phyloP scores from a whole-genome alignment of 2,888 invertebrate genomes.

The Stenichneumon culpator region DNA sequence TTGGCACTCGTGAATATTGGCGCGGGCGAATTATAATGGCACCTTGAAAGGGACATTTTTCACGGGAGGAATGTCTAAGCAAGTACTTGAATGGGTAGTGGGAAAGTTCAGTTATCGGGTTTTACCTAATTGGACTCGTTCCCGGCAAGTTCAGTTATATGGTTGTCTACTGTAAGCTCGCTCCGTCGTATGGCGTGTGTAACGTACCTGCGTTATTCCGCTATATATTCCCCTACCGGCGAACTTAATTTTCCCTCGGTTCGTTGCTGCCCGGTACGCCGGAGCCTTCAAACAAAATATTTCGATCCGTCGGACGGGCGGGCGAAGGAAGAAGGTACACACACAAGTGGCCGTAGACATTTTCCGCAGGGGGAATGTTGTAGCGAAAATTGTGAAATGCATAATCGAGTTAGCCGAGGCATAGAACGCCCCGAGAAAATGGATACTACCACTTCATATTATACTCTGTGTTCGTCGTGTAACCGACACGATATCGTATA shows the following conservation, averaged over 20 bases:
- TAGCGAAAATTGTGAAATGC: constrained; percentile 35
- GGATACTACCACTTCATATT: constrained; percentile 45
- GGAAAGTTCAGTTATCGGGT: too few relatives aligned
- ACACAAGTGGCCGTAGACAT: not conserved
- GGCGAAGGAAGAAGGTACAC: not conserved
- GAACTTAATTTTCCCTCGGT: constrained; percentile 12
- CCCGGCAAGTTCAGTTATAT: too few relatives aligned
- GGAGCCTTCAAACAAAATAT: constrained; percentile 14
- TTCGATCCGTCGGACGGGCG: constrained; percentile 5
- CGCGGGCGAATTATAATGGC: too few relatives aligned
- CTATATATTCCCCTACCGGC: not conserved
- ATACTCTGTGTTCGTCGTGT: constrained; percentile 35
- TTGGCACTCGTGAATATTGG: too few relatives aligned
- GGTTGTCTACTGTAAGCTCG: not conserved
- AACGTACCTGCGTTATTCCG: constrained; percentile 16
- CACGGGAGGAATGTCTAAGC: too few relatives aligned
- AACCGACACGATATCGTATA: constrained; percentile 41
- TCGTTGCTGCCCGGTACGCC: not conserved
- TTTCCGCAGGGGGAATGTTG: constrained; percentile 2
- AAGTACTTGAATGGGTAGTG: too few relatives aligned
- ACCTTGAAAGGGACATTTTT: too few relatives aligned
- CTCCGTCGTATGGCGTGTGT: not conserved
- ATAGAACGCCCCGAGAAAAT: constrained; percentile 39
- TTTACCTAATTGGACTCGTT: too few relatives aligned
- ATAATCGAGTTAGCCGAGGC: constrained; percentile 54